These are phyloP conservation scores for Glareola pratincola DNA, from an alignment of 2,113 vertebrate species.

Conservation along the genomic window DNA sequence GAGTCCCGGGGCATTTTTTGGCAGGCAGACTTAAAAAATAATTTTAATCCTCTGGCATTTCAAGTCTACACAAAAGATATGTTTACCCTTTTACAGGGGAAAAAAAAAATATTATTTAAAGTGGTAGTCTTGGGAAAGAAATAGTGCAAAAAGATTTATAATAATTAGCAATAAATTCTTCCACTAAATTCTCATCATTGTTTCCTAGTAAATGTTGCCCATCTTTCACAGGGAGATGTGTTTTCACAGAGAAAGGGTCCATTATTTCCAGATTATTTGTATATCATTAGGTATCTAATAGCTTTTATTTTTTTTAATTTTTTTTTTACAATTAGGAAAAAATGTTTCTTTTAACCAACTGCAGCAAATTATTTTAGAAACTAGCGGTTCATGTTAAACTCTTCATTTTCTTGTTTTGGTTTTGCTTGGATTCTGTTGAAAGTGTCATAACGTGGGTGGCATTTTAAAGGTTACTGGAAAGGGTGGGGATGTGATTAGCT, in stretches of 20 bases:
- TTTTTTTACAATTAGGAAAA: neutral
- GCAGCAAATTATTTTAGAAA: neutral
- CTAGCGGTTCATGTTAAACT: neutral
- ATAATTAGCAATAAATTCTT: neutral
- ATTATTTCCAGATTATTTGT: neutral
- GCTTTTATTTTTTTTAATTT: neutral
- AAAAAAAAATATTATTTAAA: neutral
- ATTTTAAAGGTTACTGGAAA: conserved; percentile 48
- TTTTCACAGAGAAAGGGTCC: neutral
- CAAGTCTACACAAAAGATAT: neutral
- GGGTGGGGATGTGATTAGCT: conserved; percentile 50
- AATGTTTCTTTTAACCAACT: neutral
- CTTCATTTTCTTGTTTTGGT: neutral
- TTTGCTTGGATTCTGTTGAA: neutral
- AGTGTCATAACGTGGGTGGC: conserved; percentile 58
- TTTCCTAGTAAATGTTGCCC: neutral
- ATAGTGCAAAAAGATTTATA: neutral
- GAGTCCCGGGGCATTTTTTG: neutral
- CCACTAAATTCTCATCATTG: neutral
- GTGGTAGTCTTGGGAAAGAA: neutral
- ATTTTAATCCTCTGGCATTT: neutral
- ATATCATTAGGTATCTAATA: neutral
- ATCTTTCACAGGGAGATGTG: neutral
- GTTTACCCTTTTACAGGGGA: neutral
- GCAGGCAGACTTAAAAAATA: neutral